Conservation (phyloP, 2,888 invertebrate species). For the Boloria euphrosyne region DNA sequence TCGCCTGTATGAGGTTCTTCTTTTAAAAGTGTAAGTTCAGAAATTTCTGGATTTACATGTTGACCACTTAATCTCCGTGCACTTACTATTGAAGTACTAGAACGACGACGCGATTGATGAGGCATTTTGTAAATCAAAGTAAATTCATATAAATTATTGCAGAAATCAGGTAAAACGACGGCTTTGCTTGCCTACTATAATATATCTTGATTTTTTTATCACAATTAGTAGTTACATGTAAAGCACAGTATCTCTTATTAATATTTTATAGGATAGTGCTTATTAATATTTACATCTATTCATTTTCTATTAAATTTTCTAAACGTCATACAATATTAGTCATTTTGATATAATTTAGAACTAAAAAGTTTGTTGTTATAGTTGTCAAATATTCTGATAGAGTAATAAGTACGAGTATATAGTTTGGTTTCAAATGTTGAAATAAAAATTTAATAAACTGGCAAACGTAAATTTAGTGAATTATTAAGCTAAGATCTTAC, state of each 20-base stretch:
- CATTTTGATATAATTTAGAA: neutral
- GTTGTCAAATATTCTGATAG: neutral
- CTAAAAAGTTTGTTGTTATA: conserved; percentile 13
- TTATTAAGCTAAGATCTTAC: too few species aligned
- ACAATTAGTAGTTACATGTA: neutral
- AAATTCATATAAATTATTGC: neutral
- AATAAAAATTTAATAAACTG: too few species aligned
- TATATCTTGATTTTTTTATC: neutral
- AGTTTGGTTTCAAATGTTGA: too few species aligned
- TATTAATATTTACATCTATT: neutral
- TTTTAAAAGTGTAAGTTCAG: conserved; percentile 59
- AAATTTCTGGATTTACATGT: conserved; percentile 43
- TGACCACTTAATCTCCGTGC: conserved; percentile 47
- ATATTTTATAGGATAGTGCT: neutral
- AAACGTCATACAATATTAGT: neutral
- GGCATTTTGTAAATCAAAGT: conserved; percentile 46
- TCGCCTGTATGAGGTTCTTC: conserved; percentile 71
- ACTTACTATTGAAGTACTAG: conserved; percentile 51
- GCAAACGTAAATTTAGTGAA: too few species aligned
- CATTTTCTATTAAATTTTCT: conserved; percentile 12
- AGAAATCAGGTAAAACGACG: neutral
- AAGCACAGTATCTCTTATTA: neutral
- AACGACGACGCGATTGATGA: conserved; percentile 46
- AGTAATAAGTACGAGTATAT: too few species aligned
- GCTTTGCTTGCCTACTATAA: neutral